These are phyloP conservation scores for Myripristis murdjan DNA, from an alignment of 2,797 vertebrate species.

Conservation along the genomic window DNA sequence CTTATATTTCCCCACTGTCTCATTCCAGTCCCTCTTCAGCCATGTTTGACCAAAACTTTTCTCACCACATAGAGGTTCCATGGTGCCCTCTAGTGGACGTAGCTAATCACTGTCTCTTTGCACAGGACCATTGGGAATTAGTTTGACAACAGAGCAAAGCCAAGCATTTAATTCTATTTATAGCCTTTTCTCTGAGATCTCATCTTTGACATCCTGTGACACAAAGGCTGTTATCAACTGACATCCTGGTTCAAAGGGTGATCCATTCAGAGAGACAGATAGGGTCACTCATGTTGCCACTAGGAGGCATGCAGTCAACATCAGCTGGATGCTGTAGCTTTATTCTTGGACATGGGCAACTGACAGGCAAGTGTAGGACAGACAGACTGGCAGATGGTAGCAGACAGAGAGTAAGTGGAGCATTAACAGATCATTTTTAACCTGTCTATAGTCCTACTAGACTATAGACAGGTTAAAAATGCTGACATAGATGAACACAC, in stretches of 20 bases:
- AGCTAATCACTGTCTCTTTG: neutral
- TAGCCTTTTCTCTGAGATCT: neutral
- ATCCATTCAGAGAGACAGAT: neutral
- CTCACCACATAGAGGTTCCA: neutral
- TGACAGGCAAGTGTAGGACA: neutral
- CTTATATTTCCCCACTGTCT: neutral
- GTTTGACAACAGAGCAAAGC: neutral
- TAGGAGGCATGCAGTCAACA: neutral
- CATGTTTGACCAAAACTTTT: neutral
- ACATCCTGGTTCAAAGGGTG: neutral
- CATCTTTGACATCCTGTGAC: neutral
- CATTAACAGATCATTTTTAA: no score
- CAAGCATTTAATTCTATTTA: neutral
- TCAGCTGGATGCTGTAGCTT: neutral
- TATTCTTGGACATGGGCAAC: no score
- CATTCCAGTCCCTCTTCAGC: neutral
- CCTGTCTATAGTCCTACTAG: no score
- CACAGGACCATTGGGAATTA: no score
- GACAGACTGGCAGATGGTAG: neutral
- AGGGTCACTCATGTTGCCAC: neutral
- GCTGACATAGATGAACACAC: no score
- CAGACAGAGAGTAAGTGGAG: no score
- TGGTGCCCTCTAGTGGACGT: conserved; percentile 48
- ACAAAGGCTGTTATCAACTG: neutral
- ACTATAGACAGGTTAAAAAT: no score